phyloP scores from a whole-genome alignment of 2,797 vertebrate genomes.

The Microctenopoma lineatum region DNA sequence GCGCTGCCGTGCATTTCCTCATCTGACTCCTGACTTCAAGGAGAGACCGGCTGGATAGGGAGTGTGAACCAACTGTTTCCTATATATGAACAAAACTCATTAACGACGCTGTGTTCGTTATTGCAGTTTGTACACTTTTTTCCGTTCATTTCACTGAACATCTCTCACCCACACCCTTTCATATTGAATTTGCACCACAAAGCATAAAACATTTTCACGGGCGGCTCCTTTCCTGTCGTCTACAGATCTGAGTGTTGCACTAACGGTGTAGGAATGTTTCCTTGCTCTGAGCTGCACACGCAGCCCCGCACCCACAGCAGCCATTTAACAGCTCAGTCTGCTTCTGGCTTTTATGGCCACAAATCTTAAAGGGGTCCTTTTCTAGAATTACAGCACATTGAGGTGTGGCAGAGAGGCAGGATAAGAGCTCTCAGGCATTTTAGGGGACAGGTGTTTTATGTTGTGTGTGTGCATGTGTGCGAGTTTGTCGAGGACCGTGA shows the following conservation, averaged over 20 bases:
- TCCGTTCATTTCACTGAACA: constrained; percentile 47
- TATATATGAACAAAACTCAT: constrained; percentile 52
- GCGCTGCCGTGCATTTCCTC: constrained; percentile 37
- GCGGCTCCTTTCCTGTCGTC: constrained; percentile 56
- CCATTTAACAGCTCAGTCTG: constrained; percentile 70
- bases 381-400: constrained; percentile 74
- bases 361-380: constrained; percentile 75
- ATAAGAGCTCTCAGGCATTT: constrained; percentile 72
- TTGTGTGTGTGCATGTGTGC: constrained; percentile 23
- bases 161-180: constrained; percentile 56
- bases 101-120: constrained; percentile 44
- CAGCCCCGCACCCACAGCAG: constrained; percentile 66
- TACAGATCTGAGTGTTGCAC: constrained; percentile 63
- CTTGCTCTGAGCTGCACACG: constrained; percentile 61
- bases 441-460: constrained; percentile 79
- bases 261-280: constrained; percentile 62
- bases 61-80: constrained; percentile 45
- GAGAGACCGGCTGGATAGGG: constrained; percentile 32
- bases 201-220: constrained; percentile 58
- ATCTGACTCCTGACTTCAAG: constrained; percentile 44
- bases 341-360: constrained; percentile 68
- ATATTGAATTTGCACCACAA: constrained; percentile 69
- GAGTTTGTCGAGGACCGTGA: constrained; percentile 19
- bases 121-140: constrained; percentile 45
- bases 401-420: constrained; percentile 71